phyloP scores from a whole-genome alignment of 2,113 vertebrate genomes.

The cat (Felis catus) region F.catus_Fca126_mat1.0 CM031412.1:62779001-62779500 shows the following conservation, averaged over 20 bases:
- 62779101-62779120: not conserved
- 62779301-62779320: not conserved
- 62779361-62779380: not conserved
- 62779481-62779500: not conserved
- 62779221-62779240: not conserved
- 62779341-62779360: not conserved
- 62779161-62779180: not conserved
- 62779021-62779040: not conserved
- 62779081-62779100: not conserved
- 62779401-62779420: not conserved
- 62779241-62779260: not conserved
- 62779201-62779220: not conserved
- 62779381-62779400: not conserved
- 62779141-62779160: not conserved
- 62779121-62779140: not conserved
- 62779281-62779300: not conserved
- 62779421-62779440: not conserved
- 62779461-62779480: not conserved
- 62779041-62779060: not conserved
- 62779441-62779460: not conserved
- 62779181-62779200: not conserved
- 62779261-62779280: not conserved
- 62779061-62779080: not conserved
- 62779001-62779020: not conserved
- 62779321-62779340: not conserved